Evolutionary conservation across 1,140 invertebrate species (phyloP).

Genomic region (Trachelipus rathkii): DNA sequence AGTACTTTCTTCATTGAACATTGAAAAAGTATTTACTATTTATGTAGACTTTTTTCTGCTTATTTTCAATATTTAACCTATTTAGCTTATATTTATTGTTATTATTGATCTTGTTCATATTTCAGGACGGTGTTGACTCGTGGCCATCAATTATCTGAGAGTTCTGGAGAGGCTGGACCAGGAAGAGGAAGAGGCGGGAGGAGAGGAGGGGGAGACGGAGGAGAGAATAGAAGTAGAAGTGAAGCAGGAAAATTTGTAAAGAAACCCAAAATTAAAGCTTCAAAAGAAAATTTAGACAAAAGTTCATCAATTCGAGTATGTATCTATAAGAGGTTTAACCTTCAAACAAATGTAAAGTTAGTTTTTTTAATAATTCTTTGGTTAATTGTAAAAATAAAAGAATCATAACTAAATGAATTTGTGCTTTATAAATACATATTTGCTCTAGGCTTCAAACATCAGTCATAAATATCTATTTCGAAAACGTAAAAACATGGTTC

Average conservation of each 20-base stretch:
- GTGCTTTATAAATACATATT: too few relatives aligned
- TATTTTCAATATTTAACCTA: too few relatives aligned
- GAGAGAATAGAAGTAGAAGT: not conserved
- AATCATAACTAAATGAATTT: too few relatives aligned
- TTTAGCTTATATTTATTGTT: too few relatives aligned
- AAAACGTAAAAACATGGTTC: conserved; percentile 1
- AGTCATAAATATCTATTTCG: not conserved
- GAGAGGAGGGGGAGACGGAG: not conserved
- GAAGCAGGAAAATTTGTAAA: not conserved
- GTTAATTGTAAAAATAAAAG: too few relatives aligned
- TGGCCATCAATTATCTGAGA: not conserved
- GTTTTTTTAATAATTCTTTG: too few relatives aligned
- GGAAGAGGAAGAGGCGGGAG: not conserved
- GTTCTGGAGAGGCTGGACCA: conserved; percentile 4
- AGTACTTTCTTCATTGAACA: too few relatives aligned
- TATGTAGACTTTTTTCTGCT: too few relatives aligned
- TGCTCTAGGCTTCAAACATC: not conserved
- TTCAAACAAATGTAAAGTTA: too few relatives aligned
- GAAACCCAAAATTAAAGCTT: not conserved
- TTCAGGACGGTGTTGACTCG: not conserved
- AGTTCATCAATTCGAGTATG: too few relatives aligned
- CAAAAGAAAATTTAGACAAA: not conserved
- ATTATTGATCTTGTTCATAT: not conserved
- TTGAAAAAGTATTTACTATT: too few relatives aligned
- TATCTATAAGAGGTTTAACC: too few relatives aligned